Percentiles rank a stretch among this genome's conserved stretches.
Conservation (phyloP, 2,888 invertebrate genomes). For the Andrena flavipes region DNA sequence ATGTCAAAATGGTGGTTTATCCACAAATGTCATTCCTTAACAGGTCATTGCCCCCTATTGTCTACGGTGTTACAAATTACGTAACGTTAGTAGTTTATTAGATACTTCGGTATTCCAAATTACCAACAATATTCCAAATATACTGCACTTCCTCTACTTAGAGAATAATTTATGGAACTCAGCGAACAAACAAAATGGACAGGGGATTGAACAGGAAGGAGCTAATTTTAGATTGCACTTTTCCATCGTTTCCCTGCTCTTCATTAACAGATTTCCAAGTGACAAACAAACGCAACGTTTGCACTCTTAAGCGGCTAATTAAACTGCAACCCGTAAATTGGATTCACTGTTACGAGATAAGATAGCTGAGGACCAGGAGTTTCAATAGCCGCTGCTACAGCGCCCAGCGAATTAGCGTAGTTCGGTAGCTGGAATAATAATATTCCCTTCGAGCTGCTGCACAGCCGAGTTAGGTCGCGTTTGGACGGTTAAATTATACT, state of each 20-base stretch:
- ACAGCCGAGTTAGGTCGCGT: constrained; percentile 31
- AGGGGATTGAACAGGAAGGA: background rate
- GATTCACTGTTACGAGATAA: constrained; percentile 26
- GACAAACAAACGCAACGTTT: constrained; percentile 14
- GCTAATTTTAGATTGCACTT: background rate
- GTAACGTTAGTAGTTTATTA: too few relatives aligned
- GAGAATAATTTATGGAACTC: background rate
- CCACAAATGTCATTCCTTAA: too few relatives aligned
- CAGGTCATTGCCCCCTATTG: too few relatives aligned
- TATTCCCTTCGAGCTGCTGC: constrained; percentile 34
- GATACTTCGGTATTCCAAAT: too few relatives aligned
- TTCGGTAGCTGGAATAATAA: constrained; percentile 60
- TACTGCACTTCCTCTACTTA: too few relatives aligned
- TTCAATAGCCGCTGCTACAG: constrained; percentile 50
- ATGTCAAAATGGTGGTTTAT: too few relatives aligned
- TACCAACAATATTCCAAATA: too few relatives aligned
- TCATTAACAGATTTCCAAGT: background rate
- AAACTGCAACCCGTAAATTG: constrained; percentile 9
- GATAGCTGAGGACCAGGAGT: constrained; percentile 8
- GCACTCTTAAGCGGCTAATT: constrained; percentile 22
- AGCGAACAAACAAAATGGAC: background rate
- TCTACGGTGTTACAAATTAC: too few relatives aligned
- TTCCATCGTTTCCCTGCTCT: background rate
- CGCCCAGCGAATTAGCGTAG: constrained; percentile 43
- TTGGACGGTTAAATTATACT: constrained; percentile 51